phyloP scores from a whole-genome alignment of 2,888 invertebrate species.

The Ptilodon capucinus region DNA sequence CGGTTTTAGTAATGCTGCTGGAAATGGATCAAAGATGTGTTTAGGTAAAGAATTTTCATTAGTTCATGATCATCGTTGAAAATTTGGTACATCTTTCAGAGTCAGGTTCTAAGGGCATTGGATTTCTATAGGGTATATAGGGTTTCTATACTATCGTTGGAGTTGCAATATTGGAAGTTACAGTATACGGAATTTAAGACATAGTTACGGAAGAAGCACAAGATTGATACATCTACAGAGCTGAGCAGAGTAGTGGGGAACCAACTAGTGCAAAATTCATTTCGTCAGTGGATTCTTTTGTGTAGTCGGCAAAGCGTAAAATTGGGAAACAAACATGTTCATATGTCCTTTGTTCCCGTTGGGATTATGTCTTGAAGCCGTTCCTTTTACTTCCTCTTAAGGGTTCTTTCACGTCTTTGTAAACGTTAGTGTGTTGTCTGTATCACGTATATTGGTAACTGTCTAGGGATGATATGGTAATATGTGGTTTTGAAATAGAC shows the following conservation, averaged over 20 bases:
- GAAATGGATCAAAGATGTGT: too few relatives aligned
- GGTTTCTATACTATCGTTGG: too few relatives aligned
- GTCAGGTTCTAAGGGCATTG: too few relatives aligned
- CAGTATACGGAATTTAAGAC: too few relatives aligned
- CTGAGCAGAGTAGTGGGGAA: conserved; percentile 15
- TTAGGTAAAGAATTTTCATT: too few relatives aligned
- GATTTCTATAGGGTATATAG: too few relatives aligned
- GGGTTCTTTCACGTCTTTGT: conserved; percentile 32
- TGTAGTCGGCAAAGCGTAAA: conserved; percentile 62
- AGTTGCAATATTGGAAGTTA: too few relatives aligned
- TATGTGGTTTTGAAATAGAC: not conserved
- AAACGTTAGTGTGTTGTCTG: conserved; percentile 11
- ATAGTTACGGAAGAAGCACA: too few relatives aligned
- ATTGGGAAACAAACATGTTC: conserved; percentile 67
- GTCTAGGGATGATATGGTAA: conserved; percentile 1
- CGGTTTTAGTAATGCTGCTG: too few relatives aligned
- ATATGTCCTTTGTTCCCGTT: conserved; percentile 49
- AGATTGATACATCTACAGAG: not conserved
- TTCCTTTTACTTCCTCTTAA: conserved; percentile 38
- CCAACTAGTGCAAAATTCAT: conserved; percentile 45
- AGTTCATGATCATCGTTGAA: too few relatives aligned
- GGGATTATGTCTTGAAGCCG: conserved; percentile 51
- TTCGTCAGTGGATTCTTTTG: conserved; percentile 51
- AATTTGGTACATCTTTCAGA: too few relatives aligned
- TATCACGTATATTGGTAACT: conserved; percentile 24